These are phyloP conservation scores for Panopea generosa DNA, from an alignment of 2,888 invertebrate species.

Conservation along the genomic window DNA sequence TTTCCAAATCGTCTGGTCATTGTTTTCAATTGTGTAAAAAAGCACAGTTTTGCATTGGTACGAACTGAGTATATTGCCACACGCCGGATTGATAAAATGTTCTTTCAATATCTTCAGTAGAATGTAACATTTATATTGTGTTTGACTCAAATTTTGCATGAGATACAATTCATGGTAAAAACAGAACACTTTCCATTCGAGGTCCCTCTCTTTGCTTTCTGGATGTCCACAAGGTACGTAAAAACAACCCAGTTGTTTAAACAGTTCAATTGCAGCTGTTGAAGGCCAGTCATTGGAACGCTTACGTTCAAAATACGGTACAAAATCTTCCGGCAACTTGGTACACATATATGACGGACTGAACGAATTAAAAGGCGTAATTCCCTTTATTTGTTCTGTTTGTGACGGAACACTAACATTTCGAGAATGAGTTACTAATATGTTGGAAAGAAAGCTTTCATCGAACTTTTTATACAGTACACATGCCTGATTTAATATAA, in stretches of 20 bases:
- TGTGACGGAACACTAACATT: too few species aligned
- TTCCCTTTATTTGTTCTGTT: too few species aligned
- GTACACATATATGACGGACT: too few species aligned
- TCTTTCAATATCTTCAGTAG: conserved; percentile 10
- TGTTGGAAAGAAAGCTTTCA: too few species aligned
- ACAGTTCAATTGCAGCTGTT: not conserved
- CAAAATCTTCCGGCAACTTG: too few species aligned
- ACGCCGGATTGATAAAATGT: conserved; percentile 1
- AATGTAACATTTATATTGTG: conserved; percentile 11
- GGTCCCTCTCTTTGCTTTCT: not conserved
- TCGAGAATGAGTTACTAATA: too few species aligned
- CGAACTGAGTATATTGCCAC: not conserved
- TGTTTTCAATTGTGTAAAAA: conserved; percentile 9
- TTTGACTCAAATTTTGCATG: not conserved
- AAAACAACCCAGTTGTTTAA: conserved; percentile 4
- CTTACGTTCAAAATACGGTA: too few species aligned
- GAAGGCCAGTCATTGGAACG: too few species aligned
- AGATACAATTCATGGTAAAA: not conserved
- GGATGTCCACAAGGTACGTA: not conserved
- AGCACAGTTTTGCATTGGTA: conserved; percentile 7
- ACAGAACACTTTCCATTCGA: conserved; percentile 5
- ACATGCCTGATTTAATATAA: too few species aligned
- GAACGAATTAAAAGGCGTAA: too few species aligned
- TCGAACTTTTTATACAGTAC: too few species aligned
- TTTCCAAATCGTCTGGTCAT: not conserved